Conservation (phyloP, 1,140 invertebrate genomes). For the Chrysopa pallens region DNA sequence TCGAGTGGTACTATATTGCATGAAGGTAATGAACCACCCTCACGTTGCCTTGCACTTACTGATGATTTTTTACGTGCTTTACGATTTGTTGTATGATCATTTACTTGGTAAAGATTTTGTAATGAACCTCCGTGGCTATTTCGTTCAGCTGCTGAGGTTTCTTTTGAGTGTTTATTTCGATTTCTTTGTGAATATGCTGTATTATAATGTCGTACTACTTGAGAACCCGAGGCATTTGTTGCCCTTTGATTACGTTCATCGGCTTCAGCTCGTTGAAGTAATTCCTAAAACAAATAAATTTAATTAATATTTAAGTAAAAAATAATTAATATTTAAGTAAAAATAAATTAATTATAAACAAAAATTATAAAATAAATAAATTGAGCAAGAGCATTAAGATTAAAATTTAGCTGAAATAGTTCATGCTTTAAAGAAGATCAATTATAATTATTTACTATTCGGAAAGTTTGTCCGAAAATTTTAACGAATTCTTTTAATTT, state of each 20-base stretch:
- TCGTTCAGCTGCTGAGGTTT: slow-evolving; percentile 31
- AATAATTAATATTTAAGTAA: no score
- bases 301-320: no score
- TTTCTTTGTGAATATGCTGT: slow-evolving; percentile 13
- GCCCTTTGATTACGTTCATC: slow-evolving; percentile 25
- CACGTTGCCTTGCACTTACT: slow-evolving; percentile 40
- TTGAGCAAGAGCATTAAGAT: no score
- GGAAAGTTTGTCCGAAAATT: no score
- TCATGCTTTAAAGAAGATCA: no score
- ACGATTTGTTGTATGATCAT: slow-evolving; percentile 4
- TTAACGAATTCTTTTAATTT: no score
- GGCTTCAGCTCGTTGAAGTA: slow-evolving; percentile 38
- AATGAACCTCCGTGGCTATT: slow-evolving; percentile 24
- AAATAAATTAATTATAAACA: no score
- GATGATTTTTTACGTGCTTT: slow-evolving; percentile 11
- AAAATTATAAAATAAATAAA: no score
- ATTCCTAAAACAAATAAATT: slow-evolving; percentile 22
- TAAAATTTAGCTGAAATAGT: no score
- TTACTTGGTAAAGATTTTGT: slow-evolving; percentile 6
- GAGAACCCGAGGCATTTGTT: slow-evolving; percentile 17
- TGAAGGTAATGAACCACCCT: slow-evolving; percentile 39
- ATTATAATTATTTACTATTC: no score
- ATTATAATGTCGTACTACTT: slow-evolving; percentile 18
- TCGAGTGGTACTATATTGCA: slow-evolving; percentile 1
- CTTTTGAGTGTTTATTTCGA: slow-evolving; percentile 15